These are phyloP conservation scores for Elanus axillaris DNA, from an alignment of 2,113 vertebrate genomes.

Conservation along the genomic window DNA sequence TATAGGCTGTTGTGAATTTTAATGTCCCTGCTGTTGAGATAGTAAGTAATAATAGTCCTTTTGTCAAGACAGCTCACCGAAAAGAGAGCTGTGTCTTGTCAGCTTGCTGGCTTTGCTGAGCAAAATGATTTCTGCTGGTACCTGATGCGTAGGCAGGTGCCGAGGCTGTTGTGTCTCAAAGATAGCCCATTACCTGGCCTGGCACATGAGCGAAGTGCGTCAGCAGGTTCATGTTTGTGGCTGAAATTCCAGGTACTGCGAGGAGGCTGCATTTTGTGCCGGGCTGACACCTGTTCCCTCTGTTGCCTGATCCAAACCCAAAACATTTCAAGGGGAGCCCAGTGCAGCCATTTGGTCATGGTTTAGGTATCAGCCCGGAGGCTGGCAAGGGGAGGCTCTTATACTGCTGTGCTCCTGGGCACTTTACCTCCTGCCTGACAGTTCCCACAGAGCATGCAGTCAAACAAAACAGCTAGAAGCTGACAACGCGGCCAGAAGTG, in stretches of 20 bases:
- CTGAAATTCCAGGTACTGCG: background rate
- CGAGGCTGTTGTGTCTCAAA: rapidly evolving
- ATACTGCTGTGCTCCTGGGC: too few relatives aligned
- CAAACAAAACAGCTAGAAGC: background rate
- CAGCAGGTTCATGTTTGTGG: background rate
- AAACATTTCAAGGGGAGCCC: background rate
- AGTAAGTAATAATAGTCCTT: background rate
- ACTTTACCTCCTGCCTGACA: too few relatives aligned
- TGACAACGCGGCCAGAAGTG: rapidly evolving
- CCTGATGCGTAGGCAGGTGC: background rate
- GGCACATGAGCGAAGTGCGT: rapidly evolving
- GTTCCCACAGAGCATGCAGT: rapidly evolving
- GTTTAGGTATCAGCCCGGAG: background rate
- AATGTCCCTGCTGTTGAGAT: background rate
- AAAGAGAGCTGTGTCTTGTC: background rate
- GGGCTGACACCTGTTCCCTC: background rate
- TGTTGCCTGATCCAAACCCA: background rate
- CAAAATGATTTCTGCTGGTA: too few relatives aligned
- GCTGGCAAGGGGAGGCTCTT: background rate
- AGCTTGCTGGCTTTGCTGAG: background rate
- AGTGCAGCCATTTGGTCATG: rapidly evolving
- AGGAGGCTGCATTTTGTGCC: too few relatives aligned
- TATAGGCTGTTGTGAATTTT: background rate
- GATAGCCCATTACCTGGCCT: too few relatives aligned
- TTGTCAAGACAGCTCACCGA: background rate